Evolutionary conservation across 2,113 vertebrate genomes (phyloP).

Genomic region (Odontophorus gujanensis): DNA sequence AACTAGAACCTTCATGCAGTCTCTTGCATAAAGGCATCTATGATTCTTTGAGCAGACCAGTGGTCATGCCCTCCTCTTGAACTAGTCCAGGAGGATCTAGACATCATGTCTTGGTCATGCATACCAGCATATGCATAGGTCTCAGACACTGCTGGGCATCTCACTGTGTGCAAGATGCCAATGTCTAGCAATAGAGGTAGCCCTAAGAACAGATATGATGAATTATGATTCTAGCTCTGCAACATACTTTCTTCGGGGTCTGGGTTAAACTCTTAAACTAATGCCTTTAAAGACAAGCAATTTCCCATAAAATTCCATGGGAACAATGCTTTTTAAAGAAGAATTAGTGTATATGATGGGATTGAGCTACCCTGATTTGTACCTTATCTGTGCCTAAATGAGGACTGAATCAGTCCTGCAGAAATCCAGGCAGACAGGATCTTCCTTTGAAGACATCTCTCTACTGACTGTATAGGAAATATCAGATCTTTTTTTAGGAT

Average conservation of each 20-base stretch:
- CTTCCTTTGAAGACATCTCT: constrained; percentile 62
- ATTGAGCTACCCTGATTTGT: constrained; percentile 15
- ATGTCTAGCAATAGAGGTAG: not conserved
- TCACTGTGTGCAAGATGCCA: not conserved
- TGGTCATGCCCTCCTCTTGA: not conserved
- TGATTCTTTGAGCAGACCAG: not conserved
- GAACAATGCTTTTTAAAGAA: constrained; percentile 1
- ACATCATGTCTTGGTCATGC: not conserved
- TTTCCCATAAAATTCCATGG: not conserved
- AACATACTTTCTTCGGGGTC: not conserved
- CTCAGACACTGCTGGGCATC: not conserved
- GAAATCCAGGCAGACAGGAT: constrained; percentile 40
- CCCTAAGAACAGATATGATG: not conserved
- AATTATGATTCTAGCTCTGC: not conserved
- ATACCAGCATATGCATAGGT: not conserved
- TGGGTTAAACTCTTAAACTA: not conserved
- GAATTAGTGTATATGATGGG: not conserved
- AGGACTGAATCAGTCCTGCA: constrained; percentile 15
- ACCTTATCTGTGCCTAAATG: constrained; percentile 1
- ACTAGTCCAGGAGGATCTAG: not conserved
- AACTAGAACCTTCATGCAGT: not conserved
- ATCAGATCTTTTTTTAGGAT: constrained; percentile 72
- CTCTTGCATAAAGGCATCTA: not conserved
- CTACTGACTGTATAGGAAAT: constrained; percentile 47
- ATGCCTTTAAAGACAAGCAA: not conserved